Evolutionary conservation across 2,113 vertebrate species (phyloP).

Genomic region (Cyrtonyx montezumae): DNA sequence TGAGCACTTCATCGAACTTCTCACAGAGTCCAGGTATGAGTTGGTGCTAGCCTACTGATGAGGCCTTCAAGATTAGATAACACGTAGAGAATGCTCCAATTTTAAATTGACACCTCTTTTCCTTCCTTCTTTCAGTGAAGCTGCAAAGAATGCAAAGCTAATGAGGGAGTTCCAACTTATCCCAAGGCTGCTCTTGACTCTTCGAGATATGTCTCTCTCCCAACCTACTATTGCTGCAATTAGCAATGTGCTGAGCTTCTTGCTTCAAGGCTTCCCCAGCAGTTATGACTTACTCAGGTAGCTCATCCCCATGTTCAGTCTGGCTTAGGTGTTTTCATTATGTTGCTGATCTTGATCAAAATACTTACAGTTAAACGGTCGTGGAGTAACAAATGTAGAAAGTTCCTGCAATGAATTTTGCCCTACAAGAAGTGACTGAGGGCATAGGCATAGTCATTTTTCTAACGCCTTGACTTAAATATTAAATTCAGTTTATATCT

Average conservation of each 20-base stretch:
- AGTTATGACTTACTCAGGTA: conserved; percentile 94
- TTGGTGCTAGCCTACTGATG: neutral
- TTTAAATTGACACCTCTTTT: neutral
- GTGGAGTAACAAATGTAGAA: neutral
- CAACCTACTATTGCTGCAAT: conserved; percentile 94
- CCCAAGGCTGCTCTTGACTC: conserved; percentile 91
- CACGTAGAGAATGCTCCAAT: neutral
- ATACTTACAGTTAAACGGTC: neutral
- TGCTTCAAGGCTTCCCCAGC: conserved; percentile 95
- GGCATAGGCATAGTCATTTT: neutral
- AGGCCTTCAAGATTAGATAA: neutral
- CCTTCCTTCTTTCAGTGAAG: conserved; percentile 83
- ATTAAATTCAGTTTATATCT: neutral
- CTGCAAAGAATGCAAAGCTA: conserved; percentile 93
- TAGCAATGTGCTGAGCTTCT: conserved; percentile 92
- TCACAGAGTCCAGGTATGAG: conserved; percentile 94
- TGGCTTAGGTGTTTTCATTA: neutral
- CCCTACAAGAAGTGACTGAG: neutral
- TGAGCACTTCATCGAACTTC: conserved; percentile 97
- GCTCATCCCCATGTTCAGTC: neutral
- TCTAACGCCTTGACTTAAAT: neutral
- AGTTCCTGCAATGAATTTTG: neutral
- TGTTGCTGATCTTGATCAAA: neutral
- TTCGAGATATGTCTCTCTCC: conserved; percentile 92
- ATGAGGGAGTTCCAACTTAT: conserved; percentile 97